Evolutionary conservation across 2,113 vertebrate species (phyloP), one percentile per base, ranked within the genome.

Genomic region (Paralichthys olivaceus): DNA sequence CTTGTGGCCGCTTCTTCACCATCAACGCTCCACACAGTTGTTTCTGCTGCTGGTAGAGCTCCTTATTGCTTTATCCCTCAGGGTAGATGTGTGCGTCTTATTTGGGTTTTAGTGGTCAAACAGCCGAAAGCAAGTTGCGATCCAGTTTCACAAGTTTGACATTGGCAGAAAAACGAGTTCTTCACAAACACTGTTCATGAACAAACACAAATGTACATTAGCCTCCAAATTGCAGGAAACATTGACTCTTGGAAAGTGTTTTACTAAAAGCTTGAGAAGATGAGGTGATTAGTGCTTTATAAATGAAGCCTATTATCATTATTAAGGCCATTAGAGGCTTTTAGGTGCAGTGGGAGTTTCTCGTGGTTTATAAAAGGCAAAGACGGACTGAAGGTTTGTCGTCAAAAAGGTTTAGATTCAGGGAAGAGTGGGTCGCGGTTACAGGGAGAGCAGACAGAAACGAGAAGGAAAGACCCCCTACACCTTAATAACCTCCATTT

Each of bases 271-370:
- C 60, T 64, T 79, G 49, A n/a, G 43, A 67, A 62, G 75, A 81
- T 4, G 5, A 43, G 54, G 78, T 62, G 74, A 85, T 83, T 69
- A 81, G 79, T 19, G 25, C 57, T 29, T 80, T 53, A 57, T 72
- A 76, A 85, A 74, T 85, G 2, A 83, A 43, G 65, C 57, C 60
- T 70, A 73, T 79, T 56, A 76, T 61, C 56, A 19, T 74, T 67
- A 63, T 84, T 25, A 19, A 28, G 26, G 51, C 34, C 51, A 59
- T 80, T 86, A 78, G 56, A 64, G 61, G 37, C 26, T 23, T 47
- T 56, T 40, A 3, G 57, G 49, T 0, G 1, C 37, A 0, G 26
- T 58, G 59, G 7, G 49, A 68, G 66, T 11, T 37, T 43, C 53
- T 20, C 20, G 32, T 63, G 68, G 54, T 69, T 76, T 64, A 25